Evolutionary conservation across 23 tunicate genomes (phyloP), one percentile per base, ranked within the genome.

Genomic region (Halocynthia aurantium): DNA sequence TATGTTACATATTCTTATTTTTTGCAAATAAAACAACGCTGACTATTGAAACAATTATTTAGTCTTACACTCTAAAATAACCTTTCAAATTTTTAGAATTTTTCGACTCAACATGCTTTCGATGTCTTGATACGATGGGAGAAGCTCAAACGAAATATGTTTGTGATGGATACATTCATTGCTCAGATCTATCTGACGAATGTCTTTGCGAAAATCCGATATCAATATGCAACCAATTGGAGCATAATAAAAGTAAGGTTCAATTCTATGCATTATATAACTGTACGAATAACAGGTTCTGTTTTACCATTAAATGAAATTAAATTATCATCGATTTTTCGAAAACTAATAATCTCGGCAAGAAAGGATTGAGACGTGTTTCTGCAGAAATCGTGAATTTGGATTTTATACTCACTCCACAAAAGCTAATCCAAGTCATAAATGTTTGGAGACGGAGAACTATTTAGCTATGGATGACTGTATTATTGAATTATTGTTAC

Each of bases 131-230:
- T 65, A 49, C 49, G 15, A 65, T 20, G 0, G 70, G 70, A 65
- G 70, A 65, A 65, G 9, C 31, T 40, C 22, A 20, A 6, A 40
- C 22, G 19, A 5, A 40, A 10, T 15, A 65, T 65, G 17, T 65
- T 11, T 65, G 70, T 49, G 31, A 65, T 2, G 70, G 70, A 20
- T 65, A 20, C 19, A 6, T 65, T 20, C 49, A 65, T 65, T 65
- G 70, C 19, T 9, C 19, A 8, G 70, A 65, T 65, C 19, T 65
- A 65, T 65, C 70, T 10, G 70, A 65, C 31, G 70, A 65, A 15
- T 65, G 70, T 65, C 31, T 65, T 20, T 65, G 70, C 31, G 70
- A 65, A 65, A 65, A 65, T 65, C 70, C 70, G 31, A 65, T 65
- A 65, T 65, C 70, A 5, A 65, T 65, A 20, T 65, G 70, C 31